Conservation (phyloP, 2,888 invertebrate species). For the Nephrotoma flavescens region DNA sequence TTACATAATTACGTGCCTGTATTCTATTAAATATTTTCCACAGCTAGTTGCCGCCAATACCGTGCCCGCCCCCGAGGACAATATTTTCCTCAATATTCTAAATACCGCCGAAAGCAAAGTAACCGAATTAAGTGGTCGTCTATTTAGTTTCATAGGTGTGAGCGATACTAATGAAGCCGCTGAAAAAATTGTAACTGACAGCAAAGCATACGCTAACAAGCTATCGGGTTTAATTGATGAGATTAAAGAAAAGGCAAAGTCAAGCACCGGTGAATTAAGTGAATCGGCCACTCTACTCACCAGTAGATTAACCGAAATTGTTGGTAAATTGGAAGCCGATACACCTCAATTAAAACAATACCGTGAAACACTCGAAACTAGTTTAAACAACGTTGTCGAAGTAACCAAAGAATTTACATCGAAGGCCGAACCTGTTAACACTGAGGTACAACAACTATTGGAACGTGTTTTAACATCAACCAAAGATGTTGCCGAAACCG, state of each 20-base stretch:
- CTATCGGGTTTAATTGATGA: background rate
- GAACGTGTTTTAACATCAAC: background rate
- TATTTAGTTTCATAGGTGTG: background rate
- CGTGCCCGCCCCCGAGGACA: background rate
- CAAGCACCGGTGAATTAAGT: background rate
- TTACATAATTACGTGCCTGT: background rate
- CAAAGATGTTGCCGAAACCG: background rate
- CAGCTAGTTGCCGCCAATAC: background rate
- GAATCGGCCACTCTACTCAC: background rate
- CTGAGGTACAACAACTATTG: background rate
- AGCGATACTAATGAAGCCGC: background rate
- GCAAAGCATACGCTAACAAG: background rate
- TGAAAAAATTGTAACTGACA: background rate
- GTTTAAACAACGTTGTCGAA: background rate
- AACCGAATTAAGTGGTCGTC: background rate
- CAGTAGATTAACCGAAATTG: background rate
- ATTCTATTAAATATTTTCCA: background rate
- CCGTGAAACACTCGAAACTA: background rate
- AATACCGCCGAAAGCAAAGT: background rate
- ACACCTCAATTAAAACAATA: background rate
- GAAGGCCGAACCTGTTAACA: background rate
- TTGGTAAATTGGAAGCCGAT: background rate
- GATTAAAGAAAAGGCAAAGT: background rate
- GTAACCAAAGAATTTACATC: background rate
- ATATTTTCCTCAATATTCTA: background rate